A percentile compares a stretch with the other conserved stretches of the same genome.
Conservation (phyloP, 1,140 invertebrate species). For the Caenorhabditis remanei region DNA sequence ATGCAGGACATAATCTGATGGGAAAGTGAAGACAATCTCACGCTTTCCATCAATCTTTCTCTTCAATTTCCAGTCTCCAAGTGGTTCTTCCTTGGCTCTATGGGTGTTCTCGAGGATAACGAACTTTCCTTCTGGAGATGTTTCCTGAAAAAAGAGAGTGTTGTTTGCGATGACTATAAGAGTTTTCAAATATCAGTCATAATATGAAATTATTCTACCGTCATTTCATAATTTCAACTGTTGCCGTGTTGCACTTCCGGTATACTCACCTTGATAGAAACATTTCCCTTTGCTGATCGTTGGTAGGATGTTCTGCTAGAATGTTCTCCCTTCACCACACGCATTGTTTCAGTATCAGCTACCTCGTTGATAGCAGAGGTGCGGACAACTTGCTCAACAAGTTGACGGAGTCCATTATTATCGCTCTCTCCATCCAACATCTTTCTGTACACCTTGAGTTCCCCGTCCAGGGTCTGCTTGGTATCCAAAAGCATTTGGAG, state of each 20-base stretch:
- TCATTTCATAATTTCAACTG: too few relatives aligned
- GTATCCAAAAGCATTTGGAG: slow-evolving; percentile 79
- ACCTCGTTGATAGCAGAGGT: slow-evolving; percentile 74
- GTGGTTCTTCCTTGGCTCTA: slow-evolving; percentile 73
- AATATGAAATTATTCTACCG: too few relatives aligned
- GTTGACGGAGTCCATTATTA: slow-evolving; percentile 74
- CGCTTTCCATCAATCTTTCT: slow-evolving; percentile 75
- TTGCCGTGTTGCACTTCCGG: too few relatives aligned
- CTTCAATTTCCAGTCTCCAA: slow-evolving; percentile 78
- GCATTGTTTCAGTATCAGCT: slow-evolving; percentile 75
- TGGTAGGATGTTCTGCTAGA: slow-evolving; percentile 80
- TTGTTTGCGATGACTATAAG: background rate
- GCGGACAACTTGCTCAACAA: slow-evolving; percentile 76
- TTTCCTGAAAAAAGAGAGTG: slow-evolving; percentile 58
- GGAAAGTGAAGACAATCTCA: slow-evolving; percentile 77
- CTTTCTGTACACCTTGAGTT: slow-evolving; percentile 78
- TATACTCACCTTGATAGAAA: slow-evolving; percentile 72
- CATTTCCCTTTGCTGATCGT: slow-evolving; percentile 79
- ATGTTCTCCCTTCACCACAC: slow-evolving; percentile 79
- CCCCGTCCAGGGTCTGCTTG: slow-evolving; percentile 78
- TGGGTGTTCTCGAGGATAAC: slow-evolving; percentile 77
- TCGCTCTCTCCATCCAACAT: slow-evolving; percentile 78
- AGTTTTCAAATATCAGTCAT: too few relatives aligned
- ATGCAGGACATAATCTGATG: slow-evolving; percentile 73
- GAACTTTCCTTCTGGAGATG: slow-evolving; percentile 66